Evolutionary conservation across 2,113 vertebrate species (phyloP).

Genomic region (Pica pica): DNA sequence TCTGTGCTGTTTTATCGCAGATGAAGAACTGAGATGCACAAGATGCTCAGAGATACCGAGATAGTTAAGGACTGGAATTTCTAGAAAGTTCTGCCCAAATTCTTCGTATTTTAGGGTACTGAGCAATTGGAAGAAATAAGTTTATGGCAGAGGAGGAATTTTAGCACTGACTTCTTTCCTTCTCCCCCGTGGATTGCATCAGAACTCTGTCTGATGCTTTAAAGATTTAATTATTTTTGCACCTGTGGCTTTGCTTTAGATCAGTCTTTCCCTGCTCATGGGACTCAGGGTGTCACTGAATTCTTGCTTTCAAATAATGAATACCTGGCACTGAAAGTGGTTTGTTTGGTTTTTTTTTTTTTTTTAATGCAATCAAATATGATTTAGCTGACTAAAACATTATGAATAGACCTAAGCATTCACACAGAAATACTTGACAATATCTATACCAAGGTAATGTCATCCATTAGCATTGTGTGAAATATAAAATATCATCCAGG

Average conservation of each 20-base stretch:
- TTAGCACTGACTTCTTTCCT: neutral
- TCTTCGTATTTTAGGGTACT: neutral
- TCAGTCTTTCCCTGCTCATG: neutral
- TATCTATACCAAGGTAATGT: neutral
- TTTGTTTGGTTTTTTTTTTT: neutral
- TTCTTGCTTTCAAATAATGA: neutral
- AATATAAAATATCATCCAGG: neutral
- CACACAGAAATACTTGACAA: neutral
- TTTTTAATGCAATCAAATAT: neutral
- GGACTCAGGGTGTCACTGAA: neutral
- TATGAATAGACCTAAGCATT: neutral
- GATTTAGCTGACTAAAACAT: neutral
- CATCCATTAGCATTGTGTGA: neutral
- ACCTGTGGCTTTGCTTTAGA: neutral
- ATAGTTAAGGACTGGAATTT: neutral
- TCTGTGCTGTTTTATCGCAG: neutral
- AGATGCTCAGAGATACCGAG: neutral
- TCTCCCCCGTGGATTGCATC: neutral
- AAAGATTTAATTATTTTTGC: neutral
- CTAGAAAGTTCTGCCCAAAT: neutral
- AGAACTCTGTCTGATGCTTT: neutral
- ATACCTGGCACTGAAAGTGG: neutral
- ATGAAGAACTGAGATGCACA: neutral
- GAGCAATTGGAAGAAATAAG: neutral
- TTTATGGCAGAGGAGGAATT: neutral